Evolutionary conservation across 2,113 vertebrate species (phyloP).

Genomic region (Pterocles orientalis): DNA sequence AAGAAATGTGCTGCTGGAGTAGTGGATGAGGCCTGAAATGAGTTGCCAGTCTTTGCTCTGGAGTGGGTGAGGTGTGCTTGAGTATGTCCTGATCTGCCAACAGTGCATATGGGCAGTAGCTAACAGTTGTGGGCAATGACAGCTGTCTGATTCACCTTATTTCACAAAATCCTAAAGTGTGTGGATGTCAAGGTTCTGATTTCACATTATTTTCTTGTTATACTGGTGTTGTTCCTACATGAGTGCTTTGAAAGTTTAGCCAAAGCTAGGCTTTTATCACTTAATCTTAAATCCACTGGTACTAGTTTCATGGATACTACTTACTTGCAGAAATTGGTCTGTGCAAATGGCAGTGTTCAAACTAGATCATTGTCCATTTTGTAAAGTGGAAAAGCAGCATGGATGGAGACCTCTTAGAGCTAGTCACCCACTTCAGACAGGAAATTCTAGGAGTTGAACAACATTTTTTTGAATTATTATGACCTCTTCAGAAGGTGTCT

Average conservation of each 20-base stretch:
- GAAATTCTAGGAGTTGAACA: background rate
- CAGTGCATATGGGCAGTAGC: accelerated
- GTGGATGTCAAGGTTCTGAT: background rate
- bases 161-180: background rate
- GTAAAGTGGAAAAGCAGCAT: background rate
- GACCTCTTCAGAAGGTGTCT: background rate
- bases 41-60: background rate
- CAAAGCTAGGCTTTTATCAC: background rate
- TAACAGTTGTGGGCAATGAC: accelerated
- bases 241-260: background rate
- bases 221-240: background rate
- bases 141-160: background rate
- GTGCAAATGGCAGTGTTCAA: background rate
- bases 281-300: background rate
- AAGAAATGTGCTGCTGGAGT: background rate
- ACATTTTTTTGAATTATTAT: background rate
- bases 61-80: background rate
- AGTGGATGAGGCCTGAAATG: background rate
- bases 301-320: background rate
- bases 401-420: background rate
- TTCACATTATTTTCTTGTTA: background rate
- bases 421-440: background rate
- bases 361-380: background rate
- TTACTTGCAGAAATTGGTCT: background rate
- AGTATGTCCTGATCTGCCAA: background rate